Evolutionary conservation across 2,113 vertebrate species (phyloP), one percentile per base, ranked within the genome.

Genomic region (Taxidea taxus): DNA sequence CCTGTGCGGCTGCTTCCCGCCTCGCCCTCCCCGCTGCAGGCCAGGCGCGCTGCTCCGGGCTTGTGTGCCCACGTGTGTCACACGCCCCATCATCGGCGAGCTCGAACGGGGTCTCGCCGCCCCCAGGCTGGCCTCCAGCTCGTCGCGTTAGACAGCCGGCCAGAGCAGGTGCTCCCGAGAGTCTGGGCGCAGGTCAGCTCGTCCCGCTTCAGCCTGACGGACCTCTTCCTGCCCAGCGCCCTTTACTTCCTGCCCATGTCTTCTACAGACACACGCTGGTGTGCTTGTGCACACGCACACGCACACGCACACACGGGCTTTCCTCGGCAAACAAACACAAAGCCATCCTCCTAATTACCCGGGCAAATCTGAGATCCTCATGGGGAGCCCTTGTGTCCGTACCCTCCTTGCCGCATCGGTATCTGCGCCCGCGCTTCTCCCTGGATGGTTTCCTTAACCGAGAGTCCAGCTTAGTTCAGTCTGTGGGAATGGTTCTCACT

Each of bases 11-110:
- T 2, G 18, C 51, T 44, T 23, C 29, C 18, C 0, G 7, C 4
- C 77, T 25, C 0, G 3, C 4, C 3, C 6, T 1, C 7, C 2
- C 2, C 0, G 0, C 7, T 0, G 16, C 29, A 1, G 47, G 2
- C 11, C 23, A 25, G 49, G 68, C 23, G 1, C 7, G 7, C 2
- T 4, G 47, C 16, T n/a, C 77, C 20, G 23, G 20, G 12, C 9
- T 5, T 3, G 37, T 16, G 21, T 25, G 37, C 37, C 27, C 14
- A 0, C 42, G 2, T 29, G 72, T 9, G 31, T 78, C 44, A 0
- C 34, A 0, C 44, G 2, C 4, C 0, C 4, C 9, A 0, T 13
- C 2, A 0, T 15, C 13, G 10, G 39, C 31, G 18, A 14, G 20
- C 27, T 10, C 10, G 0, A 0, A 2, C 2, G 42, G 27, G 44